Conservation (phyloP, 1,140 invertebrate genomes). For the Cotesia typhae region DNA sequence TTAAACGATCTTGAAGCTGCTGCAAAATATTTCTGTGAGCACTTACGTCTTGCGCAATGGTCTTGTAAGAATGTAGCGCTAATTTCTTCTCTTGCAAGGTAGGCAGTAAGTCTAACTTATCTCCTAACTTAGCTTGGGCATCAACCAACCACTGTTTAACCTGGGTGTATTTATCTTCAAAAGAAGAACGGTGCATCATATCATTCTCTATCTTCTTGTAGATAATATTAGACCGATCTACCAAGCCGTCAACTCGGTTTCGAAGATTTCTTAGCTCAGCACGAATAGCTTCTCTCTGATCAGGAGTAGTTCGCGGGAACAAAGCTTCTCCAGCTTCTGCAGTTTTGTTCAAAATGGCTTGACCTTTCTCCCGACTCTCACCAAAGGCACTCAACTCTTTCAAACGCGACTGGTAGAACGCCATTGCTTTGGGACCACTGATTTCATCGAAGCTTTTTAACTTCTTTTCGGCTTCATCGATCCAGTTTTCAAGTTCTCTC, state of each 20-base stretch:
- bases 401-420: conserved; percentile 74
- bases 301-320: conserved; percentile 85
- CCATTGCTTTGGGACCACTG: conserved; percentile 72
- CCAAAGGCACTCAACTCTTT: conserved; percentile 79
- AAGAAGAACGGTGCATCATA: conserved; percentile 86
- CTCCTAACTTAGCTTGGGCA: conserved; percentile 74
- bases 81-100: conserved; percentile 86
- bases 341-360: conserved; percentile 79
- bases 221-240: conserved; percentile 84
- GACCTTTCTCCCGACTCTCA: conserved; percentile 80
- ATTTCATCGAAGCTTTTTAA: conserved; percentile 75
- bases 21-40: conserved; percentile 81
- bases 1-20: conserved; percentile 80
- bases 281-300: conserved; percentile 85
- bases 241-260: conserved; percentile 82
- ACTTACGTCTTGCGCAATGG: conserved; percentile 82
- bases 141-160: conserved; percentile 83
- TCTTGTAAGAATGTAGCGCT: conserved; percentile 79
- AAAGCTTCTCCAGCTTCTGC: conserved; percentile 87
- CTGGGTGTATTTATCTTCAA: conserved; percentile 88
- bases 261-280: conserved; percentile 82
- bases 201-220: conserved; percentile 87
- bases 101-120: conserved; percentile 74
- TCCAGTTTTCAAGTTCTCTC: conserved; percentile 80
- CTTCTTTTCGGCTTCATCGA: conserved; percentile 77